Base-by-base conservation (phyloP, 1,140 invertebrate genomes). In the Bombus difficillimus region DNA sequence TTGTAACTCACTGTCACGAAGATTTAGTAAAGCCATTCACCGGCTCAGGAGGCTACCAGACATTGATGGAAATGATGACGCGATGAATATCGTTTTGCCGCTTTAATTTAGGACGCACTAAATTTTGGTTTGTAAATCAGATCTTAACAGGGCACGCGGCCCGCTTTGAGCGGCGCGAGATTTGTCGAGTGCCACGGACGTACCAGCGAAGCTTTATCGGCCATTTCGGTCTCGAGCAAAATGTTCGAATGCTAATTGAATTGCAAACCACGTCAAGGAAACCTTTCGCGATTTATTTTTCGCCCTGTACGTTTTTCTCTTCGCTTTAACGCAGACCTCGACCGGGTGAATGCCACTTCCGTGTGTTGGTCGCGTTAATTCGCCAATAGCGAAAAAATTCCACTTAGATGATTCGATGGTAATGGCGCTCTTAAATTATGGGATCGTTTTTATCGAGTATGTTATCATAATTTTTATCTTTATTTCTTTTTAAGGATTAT, bases 11-110 rank as follows among this genome's bases (percentile, higher is more conserved):
- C 83, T 74, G 78, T 68, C 84, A 41, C 78, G 59, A 74, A 81
- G 78, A 81, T 85, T 85, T 73, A 81, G 43, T 81, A 74, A 85
- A 74, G n/a, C 75, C 69, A 43, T 18, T 59, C 43, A 6, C 9
- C 25, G 8, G 13, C 28, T 34, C 53, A 22, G 39, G 25, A 34
- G 12, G 22, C 15, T 1, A 69, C 32, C 41, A 74, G 87, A 86
- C 88, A 88, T 83, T 89, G 83, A 89, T 88, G 79, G 83, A 89
- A 87, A 88, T 81, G 79, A 89, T 76, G 83, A 88, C 83, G 88
- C 57, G 80, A 77, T 74, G 66, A 66, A 47, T 79, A 85, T 86
- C 74, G 79, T 86, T 83, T 83, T 86, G 71, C 74, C 87, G 77
- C 41, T 78, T 78, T 89, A 80, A 89, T 89, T 89, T 89, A 81